These are phyloP conservation scores for Toxotes lorentzi DNA, from an alignment of 2,797 vertebrate genomes.

Conservation along the genomic window DNA sequence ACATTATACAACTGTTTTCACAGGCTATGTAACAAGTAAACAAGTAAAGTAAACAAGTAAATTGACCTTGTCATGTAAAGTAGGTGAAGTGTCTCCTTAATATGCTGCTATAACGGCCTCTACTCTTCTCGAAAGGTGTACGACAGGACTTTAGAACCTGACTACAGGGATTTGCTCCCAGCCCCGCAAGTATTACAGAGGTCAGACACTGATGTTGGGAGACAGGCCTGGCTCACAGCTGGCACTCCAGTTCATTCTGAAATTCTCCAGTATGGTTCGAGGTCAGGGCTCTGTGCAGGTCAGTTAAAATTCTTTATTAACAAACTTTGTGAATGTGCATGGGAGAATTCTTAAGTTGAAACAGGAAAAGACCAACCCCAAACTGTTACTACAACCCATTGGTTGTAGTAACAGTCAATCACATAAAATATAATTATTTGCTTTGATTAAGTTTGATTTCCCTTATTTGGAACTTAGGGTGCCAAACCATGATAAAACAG, in stretches of 20 bases:
- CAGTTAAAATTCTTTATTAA: constrained; percentile 12
- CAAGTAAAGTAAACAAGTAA: constrained; percentile 1
- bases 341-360: neutral
- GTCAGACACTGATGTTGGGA: constrained; percentile 24
- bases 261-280: constrained; percentile 4
- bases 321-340: neutral
- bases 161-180: constrained; percentile 33
- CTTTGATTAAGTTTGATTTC: neutral
- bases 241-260: constrained; percentile 27
- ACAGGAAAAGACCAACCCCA: neutral
- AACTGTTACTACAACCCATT: neutral
- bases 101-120: constrained; percentile 1
- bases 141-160: constrained; percentile 20
- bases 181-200: constrained; percentile 35
- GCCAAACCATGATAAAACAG: neutral
- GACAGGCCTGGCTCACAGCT: constrained; percentile 28
- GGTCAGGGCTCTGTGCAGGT: constrained; percentile 24
- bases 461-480: too few species aligned
- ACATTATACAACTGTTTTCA: constrained; percentile 6
- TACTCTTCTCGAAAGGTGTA: constrained; percentile 3
- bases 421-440: neutral
- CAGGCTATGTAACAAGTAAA: constrained; percentile 7
- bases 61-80: neutral
- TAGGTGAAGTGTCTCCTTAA: neutral
- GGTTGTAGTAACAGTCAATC: too few species aligned